Evolutionary conservation across 2,888 invertebrate genomes (phyloP).

Genomic region (Ormyrus pomaceus): DNA sequence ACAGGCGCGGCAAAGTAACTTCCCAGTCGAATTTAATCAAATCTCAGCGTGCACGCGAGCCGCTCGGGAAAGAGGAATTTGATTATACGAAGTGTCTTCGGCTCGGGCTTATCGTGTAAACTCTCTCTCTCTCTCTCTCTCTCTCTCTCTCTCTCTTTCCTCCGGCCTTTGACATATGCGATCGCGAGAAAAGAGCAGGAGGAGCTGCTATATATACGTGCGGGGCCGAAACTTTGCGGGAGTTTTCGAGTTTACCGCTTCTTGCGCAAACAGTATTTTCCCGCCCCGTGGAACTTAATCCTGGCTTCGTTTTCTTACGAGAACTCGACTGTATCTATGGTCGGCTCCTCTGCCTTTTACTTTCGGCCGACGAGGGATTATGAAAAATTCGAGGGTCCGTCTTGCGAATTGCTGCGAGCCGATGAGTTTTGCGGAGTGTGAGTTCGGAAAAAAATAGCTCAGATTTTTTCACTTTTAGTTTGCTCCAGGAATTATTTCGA

Average conservation of each 20-base stretch:
- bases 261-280: slow-evolving; percentile 70
- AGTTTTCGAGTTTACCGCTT: slow-evolving; percentile 66
- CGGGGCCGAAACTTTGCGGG: slow-evolving; percentile 63
- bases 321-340: slow-evolving; percentile 1
- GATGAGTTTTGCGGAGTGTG: too few species aligned
- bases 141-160: too few species aligned
- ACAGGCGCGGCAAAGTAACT: slow-evolving; percentile 17
- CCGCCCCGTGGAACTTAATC: slow-evolving; percentile 47
- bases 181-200: slow-evolving; percentile 8
- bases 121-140: neutral
- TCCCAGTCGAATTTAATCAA: slow-evolving; percentile 51
- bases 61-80: slow-evolving; percentile 40
- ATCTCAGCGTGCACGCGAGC: slow-evolving; percentile 15
- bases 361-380: neutral
- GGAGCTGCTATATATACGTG: neutral
- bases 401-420: too few species aligned
- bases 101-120: slow-evolving; percentile 17
- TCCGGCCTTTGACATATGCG: slow-evolving; percentile 47
- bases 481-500: neutral
- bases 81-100: slow-evolving; percentile 51
- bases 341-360: slow-evolving; percentile 13
- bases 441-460: neutral
- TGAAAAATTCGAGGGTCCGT: neutral
- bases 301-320: slow-evolving; percentile 30
- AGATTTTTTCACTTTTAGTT: neutral